These are phyloP conservation scores for Drepana arcuata DNA, from an alignment of 1,140 invertebrate species.

Conservation along the genomic window DNA sequence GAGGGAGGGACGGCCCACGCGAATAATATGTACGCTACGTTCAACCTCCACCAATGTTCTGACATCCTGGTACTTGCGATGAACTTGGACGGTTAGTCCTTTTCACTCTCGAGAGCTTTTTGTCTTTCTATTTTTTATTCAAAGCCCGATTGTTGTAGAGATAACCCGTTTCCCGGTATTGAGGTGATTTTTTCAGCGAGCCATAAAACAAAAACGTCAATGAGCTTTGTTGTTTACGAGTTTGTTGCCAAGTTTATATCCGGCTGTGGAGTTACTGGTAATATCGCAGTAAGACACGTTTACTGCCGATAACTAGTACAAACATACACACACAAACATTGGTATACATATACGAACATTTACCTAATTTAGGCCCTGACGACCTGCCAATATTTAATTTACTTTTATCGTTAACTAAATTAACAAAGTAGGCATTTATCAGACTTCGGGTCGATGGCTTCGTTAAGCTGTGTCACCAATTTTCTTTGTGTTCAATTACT, in stretches of 20 bases:
- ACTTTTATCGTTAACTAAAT: too few relatives aligned
- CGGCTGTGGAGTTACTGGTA: conserved; percentile 13
- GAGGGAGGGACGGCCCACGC: conserved; percentile 56
- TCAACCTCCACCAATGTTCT: conserved; percentile 52
- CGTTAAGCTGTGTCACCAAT: too few relatives aligned
- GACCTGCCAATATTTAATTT: too few relatives aligned
- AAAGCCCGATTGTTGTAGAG: not conserved
- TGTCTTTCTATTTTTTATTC: not conserved
- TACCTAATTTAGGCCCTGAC: too few relatives aligned
- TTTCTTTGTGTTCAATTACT: too few relatives aligned
- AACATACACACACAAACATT: too few relatives aligned
- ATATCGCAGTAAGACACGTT: conserved; percentile 22
- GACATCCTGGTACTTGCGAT: conserved; percentile 49
- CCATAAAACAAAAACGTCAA: conserved; percentile 16
- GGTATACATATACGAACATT: too few relatives aligned
- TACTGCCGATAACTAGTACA: conserved; percentile 23
- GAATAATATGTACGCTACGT: conserved; percentile 56
- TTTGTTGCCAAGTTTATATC: conserved; percentile 27
- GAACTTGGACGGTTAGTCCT: conserved; percentile 27
- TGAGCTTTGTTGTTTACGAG: conserved; percentile 21
- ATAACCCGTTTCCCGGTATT: too few relatives aligned
- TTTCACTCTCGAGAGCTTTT: conserved; percentile 13
- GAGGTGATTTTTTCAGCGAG: too few relatives aligned
- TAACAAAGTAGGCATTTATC: too few relatives aligned
- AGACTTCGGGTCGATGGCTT: too few relatives aligned